Conservation (phyloP, 2,113 vertebrate genomes). For the Oenanthe oenanthe region DNA sequence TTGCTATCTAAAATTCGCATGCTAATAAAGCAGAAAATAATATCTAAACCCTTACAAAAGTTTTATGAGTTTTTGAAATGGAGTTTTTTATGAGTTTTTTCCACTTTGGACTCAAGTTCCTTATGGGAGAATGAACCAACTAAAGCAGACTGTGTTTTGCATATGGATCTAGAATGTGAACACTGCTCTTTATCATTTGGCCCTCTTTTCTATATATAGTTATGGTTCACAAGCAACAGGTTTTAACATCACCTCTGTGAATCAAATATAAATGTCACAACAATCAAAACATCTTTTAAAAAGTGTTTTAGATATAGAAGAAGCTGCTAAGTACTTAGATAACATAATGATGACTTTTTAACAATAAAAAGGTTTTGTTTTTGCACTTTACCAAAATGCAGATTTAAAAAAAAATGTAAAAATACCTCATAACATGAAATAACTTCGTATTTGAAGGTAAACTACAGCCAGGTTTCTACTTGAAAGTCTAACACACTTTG, state of each 20-base stretch:
- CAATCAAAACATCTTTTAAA: not conserved
- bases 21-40: not conserved
- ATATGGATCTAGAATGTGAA: not conserved
- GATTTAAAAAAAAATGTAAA: not conserved
- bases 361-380: not conserved
- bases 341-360: not conserved
- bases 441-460: not conserved
- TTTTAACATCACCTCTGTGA: not conserved
- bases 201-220: not conserved
- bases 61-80: not conserved
- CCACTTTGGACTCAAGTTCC: not conserved
- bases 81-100: not conserved
- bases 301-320: not conserved
- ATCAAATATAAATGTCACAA: not conserved
- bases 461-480: not conserved
- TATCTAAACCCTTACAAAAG: not conserved
- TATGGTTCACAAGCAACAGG: not conserved
- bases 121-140: not conserved
- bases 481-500: not conserved
- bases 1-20: not conserved
- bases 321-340: not conserved
- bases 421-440: not conserved
- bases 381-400: not conserved
- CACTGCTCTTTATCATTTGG: accelerated
- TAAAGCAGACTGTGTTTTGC: not conserved